Conservation (phyloP, 2,113 vertebrate species). For the Cheirogaleus medius region DNA sequence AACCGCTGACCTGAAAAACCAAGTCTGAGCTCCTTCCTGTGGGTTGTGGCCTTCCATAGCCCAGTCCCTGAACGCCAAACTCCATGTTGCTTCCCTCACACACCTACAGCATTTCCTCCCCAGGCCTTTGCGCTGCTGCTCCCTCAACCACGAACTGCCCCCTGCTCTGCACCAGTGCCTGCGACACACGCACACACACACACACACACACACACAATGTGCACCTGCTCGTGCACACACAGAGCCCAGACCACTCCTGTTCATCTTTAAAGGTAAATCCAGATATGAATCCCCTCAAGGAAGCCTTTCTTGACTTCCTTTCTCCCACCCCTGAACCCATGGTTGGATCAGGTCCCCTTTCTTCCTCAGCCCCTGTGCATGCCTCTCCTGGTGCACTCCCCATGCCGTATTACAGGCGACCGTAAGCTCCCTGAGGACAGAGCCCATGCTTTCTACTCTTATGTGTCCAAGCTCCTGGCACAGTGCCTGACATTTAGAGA, state of each 20-base stretch:
- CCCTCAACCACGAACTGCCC: not conserved
- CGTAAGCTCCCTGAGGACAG: not conserved
- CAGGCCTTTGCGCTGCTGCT: not conserved
- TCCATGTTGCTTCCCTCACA: not conserved
- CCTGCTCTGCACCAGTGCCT: not conserved
- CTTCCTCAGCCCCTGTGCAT: not conserved
- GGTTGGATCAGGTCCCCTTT: not conserved
- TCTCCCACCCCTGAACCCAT: not conserved
- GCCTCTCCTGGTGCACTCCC: too few relatives aligned
- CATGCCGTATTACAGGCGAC: too few relatives aligned
- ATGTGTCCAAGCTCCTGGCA: not conserved
- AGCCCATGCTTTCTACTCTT: not conserved
- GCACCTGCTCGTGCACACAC: not conserved
- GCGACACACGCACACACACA: not conserved
- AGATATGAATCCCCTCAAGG: not conserved
- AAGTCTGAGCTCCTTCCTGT: not conserved
- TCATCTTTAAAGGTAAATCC: not conserved
- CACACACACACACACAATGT: too few relatives aligned
- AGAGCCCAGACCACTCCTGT: not conserved
- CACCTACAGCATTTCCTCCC: not conserved
- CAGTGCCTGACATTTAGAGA: not conserved
- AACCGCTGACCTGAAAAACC: not conserved
- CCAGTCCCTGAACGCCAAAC: not conserved
- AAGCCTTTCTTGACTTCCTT: not conserved
- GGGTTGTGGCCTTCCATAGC: not conserved